phyloP scores from a whole-genome alignment of 2,888 invertebrate species.

The Dicranocentrus wangi region DNA sequence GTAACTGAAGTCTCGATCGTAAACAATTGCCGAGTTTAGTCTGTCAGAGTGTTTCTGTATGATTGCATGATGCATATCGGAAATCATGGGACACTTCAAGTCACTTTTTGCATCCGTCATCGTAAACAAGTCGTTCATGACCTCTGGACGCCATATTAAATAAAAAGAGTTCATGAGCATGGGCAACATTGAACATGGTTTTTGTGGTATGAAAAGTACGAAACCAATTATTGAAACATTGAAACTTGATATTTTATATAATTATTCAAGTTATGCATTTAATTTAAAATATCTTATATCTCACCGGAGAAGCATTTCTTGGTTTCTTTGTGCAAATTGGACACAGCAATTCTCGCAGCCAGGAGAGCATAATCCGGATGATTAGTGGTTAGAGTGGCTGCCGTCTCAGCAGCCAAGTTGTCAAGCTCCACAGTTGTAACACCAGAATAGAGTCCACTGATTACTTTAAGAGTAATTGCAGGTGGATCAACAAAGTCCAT shows the following conservation, averaged over 20 bases:
- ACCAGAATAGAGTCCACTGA: constrained; percentile 94
- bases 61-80: constrained; percentile 86
- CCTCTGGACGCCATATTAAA: constrained; percentile 82
- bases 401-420: constrained; percentile 97
- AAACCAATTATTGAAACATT: neutral
- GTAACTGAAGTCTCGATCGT: constrained; percentile 96
- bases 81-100: constrained; percentile 87
- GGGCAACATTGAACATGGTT: neutral
- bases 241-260: neutral
- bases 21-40: constrained; percentile 95
- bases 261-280: neutral
- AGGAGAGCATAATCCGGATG: constrained; percentile 96
- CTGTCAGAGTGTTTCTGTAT: constrained; percentile 90
- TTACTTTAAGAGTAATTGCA: constrained; percentile 91
- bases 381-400: constrained; percentile 97
- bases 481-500: constrained; percentile 97
- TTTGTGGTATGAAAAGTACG: neutral
- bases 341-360: constrained; percentile 93
- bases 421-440: constrained; percentile 98
- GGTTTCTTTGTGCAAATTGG: constrained; percentile 98
- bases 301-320: constrained; percentile 92
- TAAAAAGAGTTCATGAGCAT: neutral
- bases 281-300: neutral
- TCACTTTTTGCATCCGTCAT: constrained; percentile 84
- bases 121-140: constrained; percentile 88